These are phyloP conservation scores for Pampus argenteus DNA, from an alignment of 2,797 vertebrate species.

Conservation along the genomic window DNA sequence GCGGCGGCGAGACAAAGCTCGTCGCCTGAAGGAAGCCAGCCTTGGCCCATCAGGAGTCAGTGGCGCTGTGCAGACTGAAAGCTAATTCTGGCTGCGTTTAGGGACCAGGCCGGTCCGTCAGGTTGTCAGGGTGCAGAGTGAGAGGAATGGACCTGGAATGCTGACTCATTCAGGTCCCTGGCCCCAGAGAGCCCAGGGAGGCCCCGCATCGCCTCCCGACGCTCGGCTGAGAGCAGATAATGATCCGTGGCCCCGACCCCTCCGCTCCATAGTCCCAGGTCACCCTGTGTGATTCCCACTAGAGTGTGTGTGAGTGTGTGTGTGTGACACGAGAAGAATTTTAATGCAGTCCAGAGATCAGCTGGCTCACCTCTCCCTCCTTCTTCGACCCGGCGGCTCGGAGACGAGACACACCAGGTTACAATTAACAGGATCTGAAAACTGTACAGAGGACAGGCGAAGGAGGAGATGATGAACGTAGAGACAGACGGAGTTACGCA, in stretches of 20 bases:
- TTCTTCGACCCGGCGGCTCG: constrained; percentile 8
- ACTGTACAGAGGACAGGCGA: constrained; percentile 23
- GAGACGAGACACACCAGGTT: constrained; percentile 58
- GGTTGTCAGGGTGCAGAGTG: constrained; percentile 71
- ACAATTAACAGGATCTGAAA: constrained; percentile 53
- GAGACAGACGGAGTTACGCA: constrained; percentile 23
- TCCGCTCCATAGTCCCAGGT: constrained; percentile 54
- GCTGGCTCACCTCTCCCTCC: constrained; percentile 58
- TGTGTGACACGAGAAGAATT: constrained; percentile 67
- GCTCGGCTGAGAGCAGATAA: constrained; percentile 70
- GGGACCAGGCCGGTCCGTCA: constrained; percentile 58
- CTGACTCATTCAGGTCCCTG: constrained; percentile 77
- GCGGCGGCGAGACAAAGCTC: not conserved
- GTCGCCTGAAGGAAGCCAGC: constrained; percentile 32
- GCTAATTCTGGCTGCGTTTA: constrained; percentile 43
- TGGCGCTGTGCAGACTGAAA: not conserved
- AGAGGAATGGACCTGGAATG: constrained; percentile 74
- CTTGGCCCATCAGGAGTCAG: constrained; percentile 1
- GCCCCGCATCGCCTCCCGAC: constrained; percentile 20
- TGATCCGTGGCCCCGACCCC: constrained; percentile 75
- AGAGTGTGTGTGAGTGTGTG: constrained; percentile 21
- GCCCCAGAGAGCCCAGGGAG: constrained; percentile 50
- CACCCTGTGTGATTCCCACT: constrained; percentile 51
- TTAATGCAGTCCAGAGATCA: constrained; percentile 79
- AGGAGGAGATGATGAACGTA: constrained; percentile 26